Percentiles rank a stretch among this genome's conserved stretches.
These are phyloP conservation scores for Diplodus puntazzo DNA, from an alignment of 2,797 vertebrate species.

Conservation along the genomic window DNA sequence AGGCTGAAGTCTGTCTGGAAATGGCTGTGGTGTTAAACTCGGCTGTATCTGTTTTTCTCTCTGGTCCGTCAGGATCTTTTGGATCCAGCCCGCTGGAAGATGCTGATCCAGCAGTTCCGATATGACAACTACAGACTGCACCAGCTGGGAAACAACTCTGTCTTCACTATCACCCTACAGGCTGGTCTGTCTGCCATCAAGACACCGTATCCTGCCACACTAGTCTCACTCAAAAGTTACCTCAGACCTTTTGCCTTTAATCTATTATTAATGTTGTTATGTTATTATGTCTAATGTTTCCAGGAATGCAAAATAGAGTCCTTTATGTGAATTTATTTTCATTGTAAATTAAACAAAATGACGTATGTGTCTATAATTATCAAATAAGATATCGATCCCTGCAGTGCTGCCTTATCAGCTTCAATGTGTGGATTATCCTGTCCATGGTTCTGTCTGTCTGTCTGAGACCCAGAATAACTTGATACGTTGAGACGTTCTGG, in stretches of 20 bases:
- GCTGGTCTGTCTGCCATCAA: constrained; percentile 99
- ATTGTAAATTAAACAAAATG: neutral
- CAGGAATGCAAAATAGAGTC: too few relatives aligned
- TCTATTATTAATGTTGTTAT: too few relatives aligned
- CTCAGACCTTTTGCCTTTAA: neutral
- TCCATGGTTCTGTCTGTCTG: neutral
- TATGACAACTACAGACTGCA: constrained; percentile 99
- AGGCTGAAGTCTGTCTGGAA: neutral
- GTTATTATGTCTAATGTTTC: too few relatives aligned
- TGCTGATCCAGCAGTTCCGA: constrained; percentile 99
- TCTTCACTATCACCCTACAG: constrained; percentile 98
- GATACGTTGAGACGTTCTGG: neutral
- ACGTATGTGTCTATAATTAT: neutral
- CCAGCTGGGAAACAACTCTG: constrained; percentile 98
- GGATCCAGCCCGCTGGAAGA: constrained; percentile 98
- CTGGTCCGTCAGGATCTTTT: constrained; percentile 91
- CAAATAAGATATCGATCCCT: neutral
- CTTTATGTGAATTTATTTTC: neutral
- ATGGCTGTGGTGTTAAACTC: neutral
- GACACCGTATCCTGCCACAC: constrained; percentile 95
- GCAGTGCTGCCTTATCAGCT: neutral
- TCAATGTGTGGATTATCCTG: neutral
- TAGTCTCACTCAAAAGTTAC: accelerated
- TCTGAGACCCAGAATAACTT: neutral
- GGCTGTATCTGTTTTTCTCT: neutral